A percentile compares a stretch with the other conserved stretches of the same genome.
phyloP scores from a whole-genome alignment of 1,140 invertebrate species.

The Drosophila varians region DNA sequence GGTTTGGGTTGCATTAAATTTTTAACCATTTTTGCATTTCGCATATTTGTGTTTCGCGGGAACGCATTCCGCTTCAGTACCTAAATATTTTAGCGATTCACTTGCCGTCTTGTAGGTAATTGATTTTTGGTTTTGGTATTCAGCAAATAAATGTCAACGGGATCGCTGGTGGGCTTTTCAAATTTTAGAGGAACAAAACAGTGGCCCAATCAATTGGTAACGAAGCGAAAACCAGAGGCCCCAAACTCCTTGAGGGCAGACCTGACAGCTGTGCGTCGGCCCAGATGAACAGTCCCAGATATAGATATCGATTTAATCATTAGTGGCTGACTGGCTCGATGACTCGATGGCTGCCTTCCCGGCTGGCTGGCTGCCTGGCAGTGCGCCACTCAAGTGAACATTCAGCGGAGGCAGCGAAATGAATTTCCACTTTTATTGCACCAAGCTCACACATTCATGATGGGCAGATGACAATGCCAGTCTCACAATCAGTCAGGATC shows the following conservation, averaged over 20 bases:
- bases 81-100: not conserved
- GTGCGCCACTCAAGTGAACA: slow-evolving; percentile 46
- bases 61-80: not conserved
- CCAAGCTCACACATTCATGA: slow-evolving; percentile 26
- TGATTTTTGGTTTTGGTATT: slow-evolving; percentile 7
- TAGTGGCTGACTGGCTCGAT: slow-evolving; percentile 38
- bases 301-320: slow-evolving; percentile 79
- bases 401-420: slow-evolving; percentile 50
- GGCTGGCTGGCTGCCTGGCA: slow-evolving; percentile 17
- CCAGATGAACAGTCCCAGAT: slow-evolving; percentile 47
- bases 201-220: slow-evolving; percentile 30
- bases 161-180: not conserved
- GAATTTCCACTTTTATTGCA: slow-evolving; percentile 79
- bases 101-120: not conserved
- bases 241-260: slow-evolving; percentile 23
- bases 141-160: not conserved
- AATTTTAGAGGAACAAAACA: not conserved
- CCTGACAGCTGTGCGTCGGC: slow-evolving; percentile 53
- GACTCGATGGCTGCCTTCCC: not conserved
- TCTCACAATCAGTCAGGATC: slow-evolving; percentile 8
- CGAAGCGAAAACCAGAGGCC: slow-evolving; percentile 7
- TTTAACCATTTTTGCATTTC: slow-evolving; percentile 49
- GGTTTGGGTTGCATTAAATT: slow-evolving; percentile 39
- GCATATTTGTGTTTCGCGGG: slow-evolving; percentile 22
- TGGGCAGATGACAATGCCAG: slow-evolving; percentile 27